phyloP scores from a whole-genome alignment of 1,140 invertebrate genomes.

The Globodera ellingtonae region DNA sequence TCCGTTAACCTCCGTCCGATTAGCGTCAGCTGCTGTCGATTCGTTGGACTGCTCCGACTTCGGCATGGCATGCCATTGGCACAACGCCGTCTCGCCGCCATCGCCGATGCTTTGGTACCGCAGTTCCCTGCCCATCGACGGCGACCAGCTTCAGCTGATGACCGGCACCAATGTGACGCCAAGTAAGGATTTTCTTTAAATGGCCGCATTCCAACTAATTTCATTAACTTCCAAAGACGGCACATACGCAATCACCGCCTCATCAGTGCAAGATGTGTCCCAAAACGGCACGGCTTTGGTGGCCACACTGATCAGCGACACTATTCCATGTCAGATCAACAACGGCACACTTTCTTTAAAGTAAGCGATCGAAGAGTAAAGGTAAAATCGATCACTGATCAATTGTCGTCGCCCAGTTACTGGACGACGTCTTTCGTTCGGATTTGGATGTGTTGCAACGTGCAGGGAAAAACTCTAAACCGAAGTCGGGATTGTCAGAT shows the following conservation, averaged over 20 bases:
- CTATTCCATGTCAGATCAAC: slow-evolving; percentile 13
- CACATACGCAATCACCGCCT: slow-evolving; percentile 20
- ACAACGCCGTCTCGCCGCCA: slow-evolving; percentile 21
- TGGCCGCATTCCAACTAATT: neutral
- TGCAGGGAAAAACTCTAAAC: neutral
- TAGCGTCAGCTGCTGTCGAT: neutral
- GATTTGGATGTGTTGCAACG: slow-evolving; percentile 12
- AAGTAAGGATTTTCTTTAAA: slow-evolving; percentile 3
- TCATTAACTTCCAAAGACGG: slow-evolving; percentile 1
- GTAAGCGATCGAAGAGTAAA: neutral
- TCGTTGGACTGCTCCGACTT: slow-evolving; percentile 20
- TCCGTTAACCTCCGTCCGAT: neutral
- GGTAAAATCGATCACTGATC: neutral
- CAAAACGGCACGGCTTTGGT: slow-evolving; percentile 14
- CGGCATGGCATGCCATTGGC: slow-evolving; percentile 14
- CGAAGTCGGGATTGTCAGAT: slow-evolving; percentile 11
- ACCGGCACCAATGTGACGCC: slow-evolving; percentile 18
- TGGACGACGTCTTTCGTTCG: slow-evolving; percentile 22
- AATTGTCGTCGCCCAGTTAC: slow-evolving; percentile 4
- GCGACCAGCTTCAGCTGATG: slow-evolving; percentile 2
- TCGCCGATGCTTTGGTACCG: slow-evolving; percentile 27
- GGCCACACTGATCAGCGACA: slow-evolving; percentile 30
- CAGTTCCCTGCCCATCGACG: slow-evolving; percentile 22
- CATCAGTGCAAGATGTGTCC: neutral
- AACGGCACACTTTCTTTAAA: slow-evolving; percentile 18